Base-by-base conservation (phyloP, 2,797 vertebrate genomes). In the Chaetodon trifasciatus region DNA sequence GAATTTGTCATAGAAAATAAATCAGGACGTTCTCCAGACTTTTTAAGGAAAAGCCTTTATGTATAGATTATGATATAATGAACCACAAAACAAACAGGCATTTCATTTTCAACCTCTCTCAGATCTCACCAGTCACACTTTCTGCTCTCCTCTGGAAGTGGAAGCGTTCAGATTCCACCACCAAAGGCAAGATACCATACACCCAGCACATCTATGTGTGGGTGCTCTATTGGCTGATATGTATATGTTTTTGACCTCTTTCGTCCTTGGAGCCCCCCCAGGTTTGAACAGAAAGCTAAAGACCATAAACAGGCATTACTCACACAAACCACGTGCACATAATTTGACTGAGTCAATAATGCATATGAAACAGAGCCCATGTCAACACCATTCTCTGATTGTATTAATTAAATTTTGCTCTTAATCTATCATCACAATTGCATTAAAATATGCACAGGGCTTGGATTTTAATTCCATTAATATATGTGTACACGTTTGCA, bases 311-410 rank as follows among this genome's bases (percentile, higher is more conserved):
- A 70, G 47, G 13, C 58, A 70, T 81, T 60, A 8, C 23, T 74
- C 39, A 79, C 11, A 12, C 70, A 61, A 28, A 11, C 19, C 73
- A 65, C 50, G 5, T 79, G 62, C 49, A 50, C 60, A 44, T 64
- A 71, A 81, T 81, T 66, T 65, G 12, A 81, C 68, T 85, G 58
- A 62, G 57, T 83, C 65, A 76, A 77, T 81, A 76, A 78, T 64
- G 62, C 56, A 74, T 47, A 32, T 67, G 58, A 74, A 58, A 44
- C n/a, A 13, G 44, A 70, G 60, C 50, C n/a, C 57, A 16, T 50
- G 60, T 64, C 76, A 76, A 79, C 77, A 85, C 39, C 39, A 8
- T 49, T 56, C 35, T 65, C 70, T 74, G 67, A 79, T 73, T 72
- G 40, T 6, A 72, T 81, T 80, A 66, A 79, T 82, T 74, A 21